A percentile compares a stretch with the other conserved stretches of the same genome.
phyloP scores from a whole-genome alignment of 2,888 invertebrate species.

The Sabatieria punctata region DNA sequence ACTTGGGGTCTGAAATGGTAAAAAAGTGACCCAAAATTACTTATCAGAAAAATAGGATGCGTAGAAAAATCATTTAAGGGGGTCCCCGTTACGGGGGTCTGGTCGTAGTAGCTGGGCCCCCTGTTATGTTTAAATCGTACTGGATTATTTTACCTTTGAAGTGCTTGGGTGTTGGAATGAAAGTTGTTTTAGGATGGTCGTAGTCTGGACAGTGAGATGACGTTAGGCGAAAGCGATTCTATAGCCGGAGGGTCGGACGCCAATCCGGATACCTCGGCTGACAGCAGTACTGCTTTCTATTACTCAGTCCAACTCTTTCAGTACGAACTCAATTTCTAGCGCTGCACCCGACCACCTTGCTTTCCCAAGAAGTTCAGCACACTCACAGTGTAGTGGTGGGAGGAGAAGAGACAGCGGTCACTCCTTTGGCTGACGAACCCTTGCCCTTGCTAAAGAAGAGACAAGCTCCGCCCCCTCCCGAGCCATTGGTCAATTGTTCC shows the following conservation, averaged over 20 bases:
- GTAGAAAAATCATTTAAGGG: too few relatives aligned
- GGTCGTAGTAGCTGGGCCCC: too few relatives aligned
- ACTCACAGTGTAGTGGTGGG: too few relatives aligned
- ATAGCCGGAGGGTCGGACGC: background rate
- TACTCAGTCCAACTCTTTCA: background rate
- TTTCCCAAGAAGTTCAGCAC: background rate
- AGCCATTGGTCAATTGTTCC: background rate
- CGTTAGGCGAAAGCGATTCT: background rate
- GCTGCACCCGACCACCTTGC: background rate
- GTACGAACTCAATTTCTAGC: background rate
- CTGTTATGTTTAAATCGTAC: too few relatives aligned
- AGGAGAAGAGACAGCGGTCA: too few relatives aligned
- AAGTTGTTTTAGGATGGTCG: slow-evolving; percentile 6
- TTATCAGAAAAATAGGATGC: too few relatives aligned
- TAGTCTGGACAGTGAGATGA: slow-evolving; percentile 15
- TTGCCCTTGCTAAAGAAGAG: background rate
- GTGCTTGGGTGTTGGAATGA: background rate
- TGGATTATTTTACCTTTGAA: too few relatives aligned
- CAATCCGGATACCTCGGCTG: background rate
- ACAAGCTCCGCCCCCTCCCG: background rate
- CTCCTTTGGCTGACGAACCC: background rate
- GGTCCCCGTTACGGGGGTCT: too few relatives aligned
- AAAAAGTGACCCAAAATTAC: too few relatives aligned
- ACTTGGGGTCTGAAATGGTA: too few relatives aligned
- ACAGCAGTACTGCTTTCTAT: too few relatives aligned